Percentiles rank a stretch among this genome's conserved stretches.
Conservation (phyloP, 2,797 vertebrate genomes). For the Rhinogobio ventralis region DNA sequence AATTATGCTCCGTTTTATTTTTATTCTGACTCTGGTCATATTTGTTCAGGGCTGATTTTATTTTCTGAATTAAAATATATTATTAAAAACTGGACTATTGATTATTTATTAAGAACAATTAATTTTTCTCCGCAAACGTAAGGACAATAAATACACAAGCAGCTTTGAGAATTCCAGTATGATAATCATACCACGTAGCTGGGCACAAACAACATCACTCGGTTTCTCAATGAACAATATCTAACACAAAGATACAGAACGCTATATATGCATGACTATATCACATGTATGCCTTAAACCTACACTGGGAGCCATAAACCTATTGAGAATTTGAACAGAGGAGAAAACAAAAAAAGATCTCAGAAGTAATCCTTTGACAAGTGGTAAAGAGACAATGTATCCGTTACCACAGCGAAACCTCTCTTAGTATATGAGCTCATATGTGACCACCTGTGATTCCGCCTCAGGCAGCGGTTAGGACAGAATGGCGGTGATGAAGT, state of each 20-base stretch:
- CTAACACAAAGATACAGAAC: slow-evolving; percentile 60
- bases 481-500: slow-evolving; percentile 99
- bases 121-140: slow-evolving; percentile 30
- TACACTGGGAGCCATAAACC: slow-evolving; percentile 67
- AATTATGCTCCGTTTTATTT: not conserved
- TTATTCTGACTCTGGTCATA: slow-evolving; percentile 7
- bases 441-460: slow-evolving; percentile 18
- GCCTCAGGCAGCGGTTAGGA: slow-evolving; percentile 85
- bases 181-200: slow-evolving; percentile 49
- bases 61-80: not conserved
- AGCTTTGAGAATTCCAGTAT: slow-evolving; percentile 67
- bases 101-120: not conserved
- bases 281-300: slow-evolving; percentile 66
- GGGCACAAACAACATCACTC: slow-evolving; percentile 64
- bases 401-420: slow-evolving; percentile 20
- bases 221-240: slow-evolving; percentile 68
- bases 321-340: slow-evolving; percentile 66
- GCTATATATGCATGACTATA: slow-evolving; percentile 56
- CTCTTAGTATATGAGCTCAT: slow-evolving; percentile 17
- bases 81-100: not conserved
- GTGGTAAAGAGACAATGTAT: slow-evolving; percentile 12
- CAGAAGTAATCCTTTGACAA: not conserved
- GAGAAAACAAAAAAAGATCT: slow-evolving; percentile 55
- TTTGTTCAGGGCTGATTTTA: not conserved
- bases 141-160: slow-evolving; percentile 71